Conservation (phyloP, 2,888 invertebrate species). For the Drosophila paranaensis region DNA sequence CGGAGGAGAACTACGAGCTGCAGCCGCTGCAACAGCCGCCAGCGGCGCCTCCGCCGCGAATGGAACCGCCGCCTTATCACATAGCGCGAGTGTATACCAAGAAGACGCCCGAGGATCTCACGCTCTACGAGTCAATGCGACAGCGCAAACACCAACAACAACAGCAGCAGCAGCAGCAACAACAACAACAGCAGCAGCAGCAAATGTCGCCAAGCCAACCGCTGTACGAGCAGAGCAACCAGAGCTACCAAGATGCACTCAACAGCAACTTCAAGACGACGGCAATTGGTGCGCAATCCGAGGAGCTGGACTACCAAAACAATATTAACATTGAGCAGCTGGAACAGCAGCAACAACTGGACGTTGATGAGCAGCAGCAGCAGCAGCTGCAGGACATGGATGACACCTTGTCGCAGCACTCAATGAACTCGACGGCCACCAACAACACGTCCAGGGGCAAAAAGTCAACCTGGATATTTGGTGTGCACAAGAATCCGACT, state of each 20-base stretch:
- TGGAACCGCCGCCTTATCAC: conserved; percentile 92
- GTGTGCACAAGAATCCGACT: conserved; percentile 84
- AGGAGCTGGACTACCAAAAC: conserved; percentile 69
- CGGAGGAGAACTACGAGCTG: conserved; percentile 60
- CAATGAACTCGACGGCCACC: conserved; percentile 65
- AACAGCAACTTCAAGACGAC: conserved; percentile 75
- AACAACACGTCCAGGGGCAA: conserved; percentile 58
- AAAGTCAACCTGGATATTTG: conserved; percentile 83
- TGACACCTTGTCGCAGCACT: conserved; percentile 59
- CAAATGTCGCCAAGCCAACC: conserved; percentile 22
- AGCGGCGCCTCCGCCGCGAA: conserved; percentile 61
- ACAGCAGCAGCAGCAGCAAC: conserved; percentile 48
- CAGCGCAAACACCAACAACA: conserved; percentile 73
- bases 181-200: conserved; percentile 44
- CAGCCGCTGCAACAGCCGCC: conserved; percentile 57
- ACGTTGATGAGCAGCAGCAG: conserved; percentile 23
- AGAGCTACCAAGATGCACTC: conserved; percentile 62
- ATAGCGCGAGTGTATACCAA: conserved; percentile 93
- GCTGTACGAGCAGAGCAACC: conserved; percentile 39
- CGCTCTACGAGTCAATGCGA: conserved; percentile 82
- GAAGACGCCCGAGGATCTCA: conserved; percentile 86
- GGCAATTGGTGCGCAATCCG: conserved; percentile 60
- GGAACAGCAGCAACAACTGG: conserved; percentile 35
- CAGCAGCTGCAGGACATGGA: conserved; percentile 49
- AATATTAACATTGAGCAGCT: conserved; percentile 54